Evolutionary conservation across 2,113 vertebrate species (phyloP).

Genomic region (Sinocyclocheilus rhinocerous): DNA sequence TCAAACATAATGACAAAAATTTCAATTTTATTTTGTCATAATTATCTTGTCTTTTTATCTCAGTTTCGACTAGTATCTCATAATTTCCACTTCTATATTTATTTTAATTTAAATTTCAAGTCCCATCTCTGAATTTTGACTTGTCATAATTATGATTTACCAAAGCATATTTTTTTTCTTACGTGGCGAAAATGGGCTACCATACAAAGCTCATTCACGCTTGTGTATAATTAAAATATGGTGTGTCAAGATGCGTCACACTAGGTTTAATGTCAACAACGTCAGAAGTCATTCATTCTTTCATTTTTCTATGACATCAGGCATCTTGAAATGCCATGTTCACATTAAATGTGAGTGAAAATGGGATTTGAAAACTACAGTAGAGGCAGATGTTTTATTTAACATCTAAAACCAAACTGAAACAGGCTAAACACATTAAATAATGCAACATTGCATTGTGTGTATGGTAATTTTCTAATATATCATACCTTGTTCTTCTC

Average conservation of each 20-base stretch:
- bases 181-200: neutral
- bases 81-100: neutral
- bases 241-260: neutral
- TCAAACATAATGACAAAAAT: too few species aligned
- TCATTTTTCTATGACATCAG: neutral
- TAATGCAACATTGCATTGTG: neutral
- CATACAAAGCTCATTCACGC: neutral
- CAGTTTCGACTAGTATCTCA: too few species aligned
- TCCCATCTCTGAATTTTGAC: too few species aligned
- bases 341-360: neutral
- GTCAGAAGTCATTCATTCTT: neutral
- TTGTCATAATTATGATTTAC: neutral
- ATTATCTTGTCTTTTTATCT: neutral
- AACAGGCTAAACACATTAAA: neutral
- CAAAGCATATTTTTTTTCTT: neutral
- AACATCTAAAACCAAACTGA: neutral
- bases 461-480: neutral
- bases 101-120: too few species aligned
- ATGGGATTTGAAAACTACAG: neutral
- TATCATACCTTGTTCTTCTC: constrained; percentile 63
- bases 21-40: too few species aligned
- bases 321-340: neutral
- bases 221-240: neutral
- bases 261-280: neutral
- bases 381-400: neutral